Base-by-base conservation (phyloP, 2,113 vertebrate species). In the Anser cygnoides region DNA sequence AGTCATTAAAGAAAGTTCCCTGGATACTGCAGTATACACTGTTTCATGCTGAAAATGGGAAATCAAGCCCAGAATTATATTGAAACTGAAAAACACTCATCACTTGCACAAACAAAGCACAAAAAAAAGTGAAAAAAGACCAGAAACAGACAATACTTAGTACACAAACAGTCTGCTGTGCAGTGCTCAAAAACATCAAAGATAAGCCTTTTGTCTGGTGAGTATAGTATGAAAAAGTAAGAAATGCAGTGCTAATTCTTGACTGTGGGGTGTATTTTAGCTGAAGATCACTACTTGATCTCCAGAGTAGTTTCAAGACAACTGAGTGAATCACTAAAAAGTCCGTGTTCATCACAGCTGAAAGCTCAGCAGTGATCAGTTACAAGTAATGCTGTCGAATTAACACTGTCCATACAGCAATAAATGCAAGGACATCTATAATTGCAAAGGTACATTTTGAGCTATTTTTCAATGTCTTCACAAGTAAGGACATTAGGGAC, bases 61-160 rank as follows among this genome's bases (percentile, higher is more conserved):
- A 95, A 96, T 72, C 68, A 87, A 96, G 88, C 54, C 66, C 88
- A 90, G 89, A 92, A 90, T 86, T 33, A 90, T 4, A 80, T 0
- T 52, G 54, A 87, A 89, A 89, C 50, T 44, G n/a, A 52, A 73
- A 57, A 3, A 82, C 50, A 55, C 14, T 49, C 16, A 23, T 65
- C 66, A 93, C 58, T 94, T 70, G 58, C 84, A 97, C 93, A 94
- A 89, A 95, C 46, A 81, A 92, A 95, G 73, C 95, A 94, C 83
- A 93, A 50, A 68, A 59, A 82, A 49, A 26, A 11, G 71, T 46
- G 62, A 49, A 73, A 84, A 68, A 73, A 92, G 93, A 93, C 54
- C 58, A 92, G 83, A 87, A 93, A 93, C 71, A 90, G 65, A 93
- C 81, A 87, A 57, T 14, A 77, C 73, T 80, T 90, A 92, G 90